These are phyloP conservation scores for Campylorhamphus procurvoides DNA, from an alignment of 2,113 vertebrate species.

Conservation along the genomic window DNA sequence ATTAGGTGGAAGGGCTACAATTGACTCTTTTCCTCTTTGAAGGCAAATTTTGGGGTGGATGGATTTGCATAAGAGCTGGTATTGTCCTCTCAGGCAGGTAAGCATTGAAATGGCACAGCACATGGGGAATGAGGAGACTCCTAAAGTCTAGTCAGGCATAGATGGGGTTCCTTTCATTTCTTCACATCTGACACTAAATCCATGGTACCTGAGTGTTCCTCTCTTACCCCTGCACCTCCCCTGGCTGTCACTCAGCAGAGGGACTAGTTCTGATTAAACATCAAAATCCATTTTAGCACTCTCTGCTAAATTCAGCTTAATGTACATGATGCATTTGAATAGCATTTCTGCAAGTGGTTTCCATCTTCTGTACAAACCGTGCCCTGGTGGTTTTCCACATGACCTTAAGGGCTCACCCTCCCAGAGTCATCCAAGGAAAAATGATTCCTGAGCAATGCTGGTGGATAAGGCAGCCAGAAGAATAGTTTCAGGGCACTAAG, in stretches of 20 bases:
- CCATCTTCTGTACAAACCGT: background rate
- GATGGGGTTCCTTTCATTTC: background rate
- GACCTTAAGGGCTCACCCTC: background rate
- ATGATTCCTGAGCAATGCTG: background rate
- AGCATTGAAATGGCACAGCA: background rate
- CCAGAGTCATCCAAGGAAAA: background rate
- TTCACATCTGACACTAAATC: background rate
- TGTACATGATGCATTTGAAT: too few species aligned
- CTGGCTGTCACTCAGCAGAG: too few species aligned
- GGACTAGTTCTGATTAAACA: too few species aligned
- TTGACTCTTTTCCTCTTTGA: background rate
- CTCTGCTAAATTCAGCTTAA: too few species aligned
- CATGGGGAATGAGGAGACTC: background rate
- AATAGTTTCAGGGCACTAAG: background rate
- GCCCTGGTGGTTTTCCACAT: background rate
- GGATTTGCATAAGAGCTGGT: background rate
- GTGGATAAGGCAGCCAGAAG: background rate
- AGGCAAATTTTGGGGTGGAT: background rate
- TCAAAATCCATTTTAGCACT: too few species aligned
- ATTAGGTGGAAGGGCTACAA: background rate
- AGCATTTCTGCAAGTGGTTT: background rate
- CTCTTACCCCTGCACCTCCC: too few species aligned
- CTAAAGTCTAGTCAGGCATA: background rate
- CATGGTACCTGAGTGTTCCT: background rate
- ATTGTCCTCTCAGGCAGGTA: background rate